A percentile compares a stretch with the other conserved stretches of the same genome.
Conservation (phyloP, 2,113 vertebrate species). For the Zosterops borbonicus region DNA sequence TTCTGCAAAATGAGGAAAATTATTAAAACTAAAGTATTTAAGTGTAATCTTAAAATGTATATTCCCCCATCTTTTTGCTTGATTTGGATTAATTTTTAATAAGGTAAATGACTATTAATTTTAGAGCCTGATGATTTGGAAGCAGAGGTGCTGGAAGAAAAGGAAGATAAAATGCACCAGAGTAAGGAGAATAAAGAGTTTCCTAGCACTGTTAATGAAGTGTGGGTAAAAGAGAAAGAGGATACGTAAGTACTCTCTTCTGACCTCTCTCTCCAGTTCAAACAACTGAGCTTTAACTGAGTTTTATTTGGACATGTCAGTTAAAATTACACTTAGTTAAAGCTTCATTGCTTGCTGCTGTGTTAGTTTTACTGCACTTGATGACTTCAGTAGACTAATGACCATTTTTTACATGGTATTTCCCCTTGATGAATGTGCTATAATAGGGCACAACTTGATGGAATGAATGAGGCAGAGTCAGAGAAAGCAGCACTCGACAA, state of each 20-base stretch:
- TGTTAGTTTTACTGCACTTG: not conserved
- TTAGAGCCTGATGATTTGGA: conserved; percentile 85
- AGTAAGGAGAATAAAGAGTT: conserved; percentile 10
- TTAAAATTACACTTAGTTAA: not conserved
- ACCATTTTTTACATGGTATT: not conserved
- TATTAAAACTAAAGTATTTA: not conserved
- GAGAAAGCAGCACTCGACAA: not conserved
- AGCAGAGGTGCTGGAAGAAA: conserved; percentile 81
- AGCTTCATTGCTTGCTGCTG: not conserved
- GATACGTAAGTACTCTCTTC: conserved; percentile 48
- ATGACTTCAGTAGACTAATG: not conserved
- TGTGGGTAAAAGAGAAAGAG: conserved; percentile 81
- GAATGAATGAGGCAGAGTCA: conserved; percentile 27
- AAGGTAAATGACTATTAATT: not conserved
- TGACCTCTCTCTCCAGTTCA: not conserved
- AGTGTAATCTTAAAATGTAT: not conserved
- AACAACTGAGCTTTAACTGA: not conserved
- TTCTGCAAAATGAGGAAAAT: not conserved
- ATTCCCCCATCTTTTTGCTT: not conserved
- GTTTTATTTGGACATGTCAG: not conserved
- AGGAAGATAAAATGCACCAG: conserved; percentile 5
- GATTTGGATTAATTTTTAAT: not conserved
- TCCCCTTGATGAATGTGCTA: not conserved
- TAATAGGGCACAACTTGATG: conserved; percentile 72
- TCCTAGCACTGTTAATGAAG: conserved; percentile 68